Evolutionary conservation across 2,888 invertebrate species (phyloP), one percentile per base, ranked within the genome.

Genomic region (Pocota personata): DNA sequence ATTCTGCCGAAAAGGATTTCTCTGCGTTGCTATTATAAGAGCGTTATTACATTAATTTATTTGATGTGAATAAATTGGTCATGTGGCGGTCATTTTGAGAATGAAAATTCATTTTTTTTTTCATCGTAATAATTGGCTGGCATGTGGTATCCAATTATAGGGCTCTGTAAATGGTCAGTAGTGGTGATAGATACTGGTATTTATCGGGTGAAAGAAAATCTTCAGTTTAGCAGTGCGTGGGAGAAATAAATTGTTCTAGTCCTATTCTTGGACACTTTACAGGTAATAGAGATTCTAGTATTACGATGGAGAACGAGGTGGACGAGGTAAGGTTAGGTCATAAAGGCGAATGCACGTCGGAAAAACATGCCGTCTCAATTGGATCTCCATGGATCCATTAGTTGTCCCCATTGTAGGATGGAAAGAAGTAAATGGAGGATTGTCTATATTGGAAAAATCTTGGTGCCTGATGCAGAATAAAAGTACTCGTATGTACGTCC

Each of bases 11-110:
- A 27, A 55, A 48, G 46, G 48, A 66, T 43, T 16, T 21, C 32
- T 35, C 12, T 55, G 12, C 14, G 37, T 7, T 14, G 21, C 8
- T 52, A 16, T 69, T 60, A 35, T 62, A 50, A 40, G 50, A 32
- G 50, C 10, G 46, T 62, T 78, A 71, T 71, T 78, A 52, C 32
- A 50, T 64, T 78, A 16, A 71, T 71, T 71, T 71, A 78, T 78
- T 78, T 71, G 46, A 71, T 71, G 55, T 16, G 37, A 62, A 43
- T 24, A 78, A 78, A 71, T 55, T 62, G 69, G 69, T 55, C 69
- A 62, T 78, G 64, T 62, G 62, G 72, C 64, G 71, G 62, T 64
- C 43, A 55, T 79, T 79, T 64, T n/a, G 21, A 19, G 21, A 21
- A 77, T 77, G 58, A 67, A 67, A 66, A 57, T 76, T 66, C 30